A percentile compares a stretch with the other conserved stretches of the same genome.
phyloP scores from a whole-genome alignment of 1,140 invertebrate genomes.

The Panonychus citri region DNA sequence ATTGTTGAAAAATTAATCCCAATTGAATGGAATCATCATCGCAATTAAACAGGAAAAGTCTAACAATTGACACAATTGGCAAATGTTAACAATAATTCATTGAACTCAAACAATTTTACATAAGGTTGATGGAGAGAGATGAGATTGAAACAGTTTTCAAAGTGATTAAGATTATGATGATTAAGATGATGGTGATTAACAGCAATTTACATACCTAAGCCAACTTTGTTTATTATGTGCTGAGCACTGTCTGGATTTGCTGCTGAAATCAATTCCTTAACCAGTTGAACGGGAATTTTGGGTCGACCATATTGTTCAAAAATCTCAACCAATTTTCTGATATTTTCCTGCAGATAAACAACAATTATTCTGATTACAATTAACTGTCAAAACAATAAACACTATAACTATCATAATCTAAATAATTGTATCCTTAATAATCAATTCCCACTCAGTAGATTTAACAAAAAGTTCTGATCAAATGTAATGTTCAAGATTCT shows the following conservation, averaged over 20 bases:
- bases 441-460: neutral
- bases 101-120: too few relatives aligned
- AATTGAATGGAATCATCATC: too few relatives aligned
- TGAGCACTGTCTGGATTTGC: conserved; percentile 21
- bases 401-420: too few relatives aligned
- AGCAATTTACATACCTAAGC: neutral
- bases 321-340: conserved; percentile 22
- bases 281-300: conserved; percentile 20
- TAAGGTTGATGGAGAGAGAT: too few relatives aligned
- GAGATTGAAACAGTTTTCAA: too few relatives aligned
- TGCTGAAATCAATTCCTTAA: conserved; percentile 25
- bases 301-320: conserved; percentile 22
- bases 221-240: neutral
- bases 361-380: conserved; percentile 1
- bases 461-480: conserved; percentile 1
- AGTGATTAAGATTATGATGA: neutral
- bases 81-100: too few relatives aligned
- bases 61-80: too few relatives aligned
- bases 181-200: neutral
- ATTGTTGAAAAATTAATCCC: too few relatives aligned
- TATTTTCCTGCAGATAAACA: conserved; percentile 14
- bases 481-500: too few relatives aligned
- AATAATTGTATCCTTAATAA: neutral
- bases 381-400: neutral
- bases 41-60: too few relatives aligned